phyloP scores from a whole-genome alignment of 2,797 vertebrate species.

The Pagetopsis macropterus region DNA sequence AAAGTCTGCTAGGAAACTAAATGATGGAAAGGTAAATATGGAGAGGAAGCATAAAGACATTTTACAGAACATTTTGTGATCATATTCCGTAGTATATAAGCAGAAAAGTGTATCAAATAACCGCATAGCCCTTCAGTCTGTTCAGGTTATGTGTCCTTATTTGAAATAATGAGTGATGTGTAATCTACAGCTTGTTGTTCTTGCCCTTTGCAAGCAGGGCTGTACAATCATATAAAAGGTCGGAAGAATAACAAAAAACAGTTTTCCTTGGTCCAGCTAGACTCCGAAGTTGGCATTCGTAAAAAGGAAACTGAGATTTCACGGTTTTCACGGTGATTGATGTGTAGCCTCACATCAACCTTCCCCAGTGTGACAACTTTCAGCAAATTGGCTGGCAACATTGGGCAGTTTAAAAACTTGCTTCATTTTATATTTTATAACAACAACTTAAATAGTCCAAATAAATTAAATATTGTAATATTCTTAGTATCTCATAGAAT shows the following conservation, averaged over 20 bases:
- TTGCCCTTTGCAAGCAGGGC: conserved; percentile 73
- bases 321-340: conserved; percentile 66
- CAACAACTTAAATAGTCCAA: no score
- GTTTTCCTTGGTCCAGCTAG: conserved; percentile 54
- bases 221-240: conserved; percentile 80
- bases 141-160: conserved; percentile 39
- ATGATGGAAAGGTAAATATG: conserved; percentile 6
- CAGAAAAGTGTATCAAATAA: conserved; percentile 26
- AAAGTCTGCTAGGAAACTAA: conserved; percentile 8
- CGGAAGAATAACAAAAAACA: conserved; percentile 70
- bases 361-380: conserved; percentile 44
- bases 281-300: conserved; percentile 50
- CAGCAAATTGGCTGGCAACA: conserved; percentile 11
- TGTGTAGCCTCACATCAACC: conserved; percentile 56
- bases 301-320: conserved; percentile 30
- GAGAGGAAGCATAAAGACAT: neutral
- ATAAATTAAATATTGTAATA: neutral
- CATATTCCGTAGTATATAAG: conserved; percentile 16
- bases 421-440: no score
- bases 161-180: conserved; percentile 70
- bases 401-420: neutral
- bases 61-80: neutral
- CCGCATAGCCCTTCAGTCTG: conserved; percentile 34
- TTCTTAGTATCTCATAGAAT: neutral
- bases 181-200: conserved; percentile 75